A percentile compares a stretch with the other conserved stretches of the same genome.
phyloP scores from a whole-genome alignment of 2,113 vertebrate species.

The Sigmodon hispidus region DNA sequence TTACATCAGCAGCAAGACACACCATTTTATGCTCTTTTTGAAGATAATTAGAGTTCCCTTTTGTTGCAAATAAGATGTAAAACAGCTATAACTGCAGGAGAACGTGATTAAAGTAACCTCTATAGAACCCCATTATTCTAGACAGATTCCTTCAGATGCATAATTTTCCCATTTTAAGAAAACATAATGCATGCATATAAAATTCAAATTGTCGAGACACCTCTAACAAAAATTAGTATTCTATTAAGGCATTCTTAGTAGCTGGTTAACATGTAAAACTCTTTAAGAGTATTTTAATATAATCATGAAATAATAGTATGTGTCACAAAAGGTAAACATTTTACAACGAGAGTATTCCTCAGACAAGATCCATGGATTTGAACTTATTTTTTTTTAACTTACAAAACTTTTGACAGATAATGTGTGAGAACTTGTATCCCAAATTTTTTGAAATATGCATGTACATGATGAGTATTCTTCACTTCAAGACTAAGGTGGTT shows the following conservation, averaged over 20 bases:
- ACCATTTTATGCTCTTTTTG: conserved; percentile 93
- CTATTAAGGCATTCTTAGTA: conserved; percentile 92
- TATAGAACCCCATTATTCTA: conserved; percentile 96
- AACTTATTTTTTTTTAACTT: conserved; percentile 84
- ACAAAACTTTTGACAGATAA: conserved; percentile 83
- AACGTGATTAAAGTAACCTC: conserved; percentile 98
- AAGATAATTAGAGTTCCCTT: conserved; percentile 96
- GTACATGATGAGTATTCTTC: not conserved
- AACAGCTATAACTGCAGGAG: conserved; percentile 96
- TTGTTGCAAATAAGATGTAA: conserved; percentile 96
- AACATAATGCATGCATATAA: conserved; percentile 94
- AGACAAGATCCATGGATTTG: conserved; percentile 84
- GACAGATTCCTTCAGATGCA: conserved; percentile 93
- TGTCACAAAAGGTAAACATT: conserved; percentile 91
- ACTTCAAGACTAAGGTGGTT: not conserved
- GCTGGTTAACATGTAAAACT: conserved; percentile 91
- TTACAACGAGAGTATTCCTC: conserved; percentile 86
- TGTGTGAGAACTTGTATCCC: conserved; percentile 64
- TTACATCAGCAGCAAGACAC: conserved; percentile 92
- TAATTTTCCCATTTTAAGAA: conserved; percentile 93
- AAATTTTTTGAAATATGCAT: not conserved
- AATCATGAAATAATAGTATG: conserved; percentile 90
- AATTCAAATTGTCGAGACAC: conserved; percentile 92
- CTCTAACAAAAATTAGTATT: conserved; percentile 93
- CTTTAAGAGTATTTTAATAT: conserved; percentile 91